A percentile compares a stretch with the other conserved stretches of the same genome.
Evolutionary conservation across 2,797 vertebrate species (phyloP).

Genomic region (Novumbra hubbsi): DNA sequence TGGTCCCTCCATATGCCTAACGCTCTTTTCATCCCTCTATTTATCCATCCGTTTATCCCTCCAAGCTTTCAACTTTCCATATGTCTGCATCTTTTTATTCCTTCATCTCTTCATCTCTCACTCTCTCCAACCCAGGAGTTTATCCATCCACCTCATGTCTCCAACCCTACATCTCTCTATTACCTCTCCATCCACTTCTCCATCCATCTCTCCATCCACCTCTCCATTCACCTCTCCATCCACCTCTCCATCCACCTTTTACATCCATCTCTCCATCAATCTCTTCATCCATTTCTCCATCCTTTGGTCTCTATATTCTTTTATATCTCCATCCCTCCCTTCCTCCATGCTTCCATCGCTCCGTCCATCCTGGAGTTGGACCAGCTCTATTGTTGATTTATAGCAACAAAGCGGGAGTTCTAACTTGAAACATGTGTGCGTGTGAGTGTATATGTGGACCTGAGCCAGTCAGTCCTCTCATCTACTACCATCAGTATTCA

Average conservation of each 20-base stretch:
- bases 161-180: too few species aligned
- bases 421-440: slow-evolving; percentile 63
- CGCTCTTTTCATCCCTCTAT: too few species aligned
- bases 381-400: slow-evolving; percentile 49
- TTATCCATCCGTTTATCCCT: too few species aligned
- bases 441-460: slow-evolving; percentile 11
- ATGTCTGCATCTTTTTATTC: too few species aligned
- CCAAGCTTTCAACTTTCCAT: too few species aligned
- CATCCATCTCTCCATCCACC: neutral
- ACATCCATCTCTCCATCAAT: neutral
- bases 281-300: slow-evolving; percentile 29
- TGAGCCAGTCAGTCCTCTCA: slow-evolving; percentile 36
- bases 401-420: slow-evolving; percentile 24
- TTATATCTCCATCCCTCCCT: too few species aligned
- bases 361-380: slow-evolving; percentile 27
- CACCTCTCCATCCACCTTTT: slow-evolving; percentile 24
- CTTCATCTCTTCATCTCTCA: too few species aligned
- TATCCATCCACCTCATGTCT: too few species aligned
- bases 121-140: too few species aligned
- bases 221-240: too few species aligned
- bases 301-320: neutral
- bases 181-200: slow-evolving; percentile 26
- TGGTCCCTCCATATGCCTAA: too few species aligned
- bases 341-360: neutral
- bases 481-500: slow-evolving; percentile 36